A percentile compares a stretch with the other conserved stretches of the same genome.
Evolutionary conservation across 2,113 vertebrate genomes (phyloP).

Genomic region (Lamprotornis superbus): DNA sequence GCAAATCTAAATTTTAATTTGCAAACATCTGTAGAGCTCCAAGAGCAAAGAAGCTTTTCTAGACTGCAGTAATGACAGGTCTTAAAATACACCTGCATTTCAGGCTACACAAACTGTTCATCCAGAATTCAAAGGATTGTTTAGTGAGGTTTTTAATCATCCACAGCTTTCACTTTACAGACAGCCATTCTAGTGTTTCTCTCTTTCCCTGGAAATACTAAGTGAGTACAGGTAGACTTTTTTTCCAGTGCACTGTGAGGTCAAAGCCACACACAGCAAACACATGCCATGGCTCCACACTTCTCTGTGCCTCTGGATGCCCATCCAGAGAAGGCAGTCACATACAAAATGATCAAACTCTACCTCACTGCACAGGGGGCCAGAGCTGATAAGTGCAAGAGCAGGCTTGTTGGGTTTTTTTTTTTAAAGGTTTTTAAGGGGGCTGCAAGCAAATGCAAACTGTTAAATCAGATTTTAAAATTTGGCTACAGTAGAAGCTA

Average conservation of each 20-base stretch:
- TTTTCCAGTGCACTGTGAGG: not conserved
- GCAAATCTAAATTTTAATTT: not conserved
- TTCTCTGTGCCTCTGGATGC: not conserved
- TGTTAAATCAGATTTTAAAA: not conserved
- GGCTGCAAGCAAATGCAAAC: not conserved
- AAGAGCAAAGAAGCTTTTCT: not conserved
- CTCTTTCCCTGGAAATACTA: not conserved
- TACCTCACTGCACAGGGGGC: not conserved
- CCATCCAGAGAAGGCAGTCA: not conserved
- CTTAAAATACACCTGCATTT: not conserved
- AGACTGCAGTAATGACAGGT: not conserved
- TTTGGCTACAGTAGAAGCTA: not conserved
- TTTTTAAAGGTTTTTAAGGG: not conserved
- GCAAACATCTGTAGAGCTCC: not conserved
- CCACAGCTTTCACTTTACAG: not conserved
- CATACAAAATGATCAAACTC: not conserved
- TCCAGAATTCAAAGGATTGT: not conserved
- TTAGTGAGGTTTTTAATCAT: not conserved
- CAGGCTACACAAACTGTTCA: not conserved
- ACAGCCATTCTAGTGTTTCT: not conserved
- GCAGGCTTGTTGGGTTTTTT: too few species aligned
- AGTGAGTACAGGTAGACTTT: not conserved
- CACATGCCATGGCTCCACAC: fast-evolving
- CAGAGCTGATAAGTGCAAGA: not conserved
- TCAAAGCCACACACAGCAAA: not conserved